Evolutionary conservation across 2,888 invertebrate genomes (phyloP).

Genomic region (Stenichneumon culpator): DNA sequence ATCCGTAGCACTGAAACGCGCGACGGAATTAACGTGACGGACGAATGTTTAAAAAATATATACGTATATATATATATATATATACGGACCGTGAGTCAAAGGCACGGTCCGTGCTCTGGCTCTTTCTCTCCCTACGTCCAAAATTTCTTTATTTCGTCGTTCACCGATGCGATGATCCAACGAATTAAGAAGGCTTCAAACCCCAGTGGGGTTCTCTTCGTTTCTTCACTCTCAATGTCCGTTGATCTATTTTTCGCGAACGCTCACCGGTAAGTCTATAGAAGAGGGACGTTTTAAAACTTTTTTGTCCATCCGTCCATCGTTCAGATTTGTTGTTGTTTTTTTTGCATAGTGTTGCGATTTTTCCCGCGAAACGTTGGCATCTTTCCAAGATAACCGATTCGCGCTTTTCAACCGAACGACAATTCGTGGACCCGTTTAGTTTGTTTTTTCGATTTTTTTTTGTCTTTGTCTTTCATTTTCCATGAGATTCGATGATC

Average conservation of each 20-base stretch:
- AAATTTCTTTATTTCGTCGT: slow-evolving; percentile 22
- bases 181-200: slow-evolving; percentile 16
- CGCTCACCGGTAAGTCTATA: slow-evolving; percentile 12
- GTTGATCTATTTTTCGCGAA: not conserved
- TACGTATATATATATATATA: not conserved
- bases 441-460: slow-evolving; percentile 48
- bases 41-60: slow-evolving; percentile 6
- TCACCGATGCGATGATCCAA: slow-evolving; percentile 11
- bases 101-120: not conserved
- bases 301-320: slow-evolving; percentile 16
- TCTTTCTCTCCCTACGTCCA: not conserved
- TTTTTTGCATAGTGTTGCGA: slow-evolving; percentile 2
- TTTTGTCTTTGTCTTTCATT: slow-evolving; percentile 68
- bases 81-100: slow-evolving; percentile 7
- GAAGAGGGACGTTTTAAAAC: not conserved
- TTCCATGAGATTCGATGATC: slow-evolving; percentile 67
- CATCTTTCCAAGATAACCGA: slow-evolving; percentile 81
- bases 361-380: slow-evolving; percentile 62
- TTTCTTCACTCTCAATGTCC: slow-evolving; percentile 1
- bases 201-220: not conserved
- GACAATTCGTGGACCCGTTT: slow-evolving; percentile 55
- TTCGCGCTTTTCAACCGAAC: slow-evolving; percentile 66
- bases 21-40: slow-evolving; percentile 6
- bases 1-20: slow-evolving; percentile 6
- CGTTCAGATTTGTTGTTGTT: slow-evolving; percentile 1